phyloP scores from a whole-genome alignment of 2,888 invertebrate genomes.

The Plebejus argus region DNA sequence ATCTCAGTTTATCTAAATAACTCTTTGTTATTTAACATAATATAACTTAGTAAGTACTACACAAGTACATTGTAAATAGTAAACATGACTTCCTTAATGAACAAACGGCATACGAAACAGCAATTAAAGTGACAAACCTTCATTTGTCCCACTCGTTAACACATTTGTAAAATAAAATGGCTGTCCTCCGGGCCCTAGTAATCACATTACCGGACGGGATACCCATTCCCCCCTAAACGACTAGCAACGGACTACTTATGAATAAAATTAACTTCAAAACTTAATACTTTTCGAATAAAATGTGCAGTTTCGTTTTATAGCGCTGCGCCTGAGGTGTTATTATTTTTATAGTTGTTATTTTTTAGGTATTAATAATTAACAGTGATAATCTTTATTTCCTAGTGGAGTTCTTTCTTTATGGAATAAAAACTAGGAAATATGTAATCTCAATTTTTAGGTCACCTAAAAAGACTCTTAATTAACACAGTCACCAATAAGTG shows the following conservation, averaged over 20 bases:
- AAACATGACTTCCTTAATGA: not conserved
- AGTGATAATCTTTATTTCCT: too few species aligned
- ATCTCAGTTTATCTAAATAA: too few species aligned
- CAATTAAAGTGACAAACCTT: slow-evolving; percentile 40
- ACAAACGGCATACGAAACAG: slow-evolving; percentile 30
- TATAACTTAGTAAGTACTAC: not conserved
- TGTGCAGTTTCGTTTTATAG: slow-evolving; percentile 6
- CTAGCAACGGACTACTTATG: slow-evolving; percentile 28
- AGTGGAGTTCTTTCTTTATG: too few species aligned
- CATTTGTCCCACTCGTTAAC: slow-evolving; percentile 55
- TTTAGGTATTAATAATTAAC: not conserved
- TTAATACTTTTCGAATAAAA: slow-evolving; percentile 24
- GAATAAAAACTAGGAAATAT: not conserved
- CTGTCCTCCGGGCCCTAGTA: slow-evolving; percentile 47
- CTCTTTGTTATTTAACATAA: too few species aligned
- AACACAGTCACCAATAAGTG: not conserved
- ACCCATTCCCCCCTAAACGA: slow-evolving; percentile 35
- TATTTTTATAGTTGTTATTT: not conserved
- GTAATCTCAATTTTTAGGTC: not conserved
- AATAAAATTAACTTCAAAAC: slow-evolving; percentile 31
- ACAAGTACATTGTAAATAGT: not conserved
- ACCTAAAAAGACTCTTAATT: not conserved
- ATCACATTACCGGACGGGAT: slow-evolving; percentile 51
- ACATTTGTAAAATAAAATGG: slow-evolving; percentile 52
- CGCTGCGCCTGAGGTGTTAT: not conserved